Conservation (phyloP, 2,888 invertebrate species). For the Limnephilus marmoratus region DNA sequence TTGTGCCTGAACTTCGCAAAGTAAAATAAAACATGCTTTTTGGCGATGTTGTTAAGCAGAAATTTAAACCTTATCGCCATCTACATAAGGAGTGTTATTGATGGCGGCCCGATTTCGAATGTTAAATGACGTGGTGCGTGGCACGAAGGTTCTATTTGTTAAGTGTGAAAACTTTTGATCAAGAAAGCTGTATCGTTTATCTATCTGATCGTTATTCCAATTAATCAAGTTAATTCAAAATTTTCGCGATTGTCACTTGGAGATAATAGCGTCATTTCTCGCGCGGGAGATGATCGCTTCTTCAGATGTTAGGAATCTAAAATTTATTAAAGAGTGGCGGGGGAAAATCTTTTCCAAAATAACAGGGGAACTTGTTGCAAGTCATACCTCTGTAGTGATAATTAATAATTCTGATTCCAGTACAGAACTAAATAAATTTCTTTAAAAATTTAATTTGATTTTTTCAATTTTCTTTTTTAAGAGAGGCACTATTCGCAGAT, state of each 20-base stretch:
- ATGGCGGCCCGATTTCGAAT: too few species aligned
- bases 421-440: neutral
- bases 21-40: too few species aligned
- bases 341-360: conserved; percentile 2
- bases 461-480: too few species aligned
- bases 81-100: too few species aligned
- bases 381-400: neutral
- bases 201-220: neutral
- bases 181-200: neutral
- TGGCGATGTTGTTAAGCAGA: too few species aligned
- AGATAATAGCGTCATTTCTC: neutral
- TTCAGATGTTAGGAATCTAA: neutral
- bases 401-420: neutral
- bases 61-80: too few species aligned
- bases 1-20: too few species aligned
- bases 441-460: neutral
- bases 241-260: neutral
- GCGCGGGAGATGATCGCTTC: conserved; percentile 3
- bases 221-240: neutral
- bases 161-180: neutral
- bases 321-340: neutral
- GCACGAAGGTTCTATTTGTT: too few species aligned
- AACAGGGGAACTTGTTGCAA: neutral
- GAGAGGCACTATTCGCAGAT: too few species aligned
- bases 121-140: too few species aligned